Evolutionary conservation across 2,113 vertebrate genomes (phyloP).

Genomic region (Podiceps cristatus): DNA sequence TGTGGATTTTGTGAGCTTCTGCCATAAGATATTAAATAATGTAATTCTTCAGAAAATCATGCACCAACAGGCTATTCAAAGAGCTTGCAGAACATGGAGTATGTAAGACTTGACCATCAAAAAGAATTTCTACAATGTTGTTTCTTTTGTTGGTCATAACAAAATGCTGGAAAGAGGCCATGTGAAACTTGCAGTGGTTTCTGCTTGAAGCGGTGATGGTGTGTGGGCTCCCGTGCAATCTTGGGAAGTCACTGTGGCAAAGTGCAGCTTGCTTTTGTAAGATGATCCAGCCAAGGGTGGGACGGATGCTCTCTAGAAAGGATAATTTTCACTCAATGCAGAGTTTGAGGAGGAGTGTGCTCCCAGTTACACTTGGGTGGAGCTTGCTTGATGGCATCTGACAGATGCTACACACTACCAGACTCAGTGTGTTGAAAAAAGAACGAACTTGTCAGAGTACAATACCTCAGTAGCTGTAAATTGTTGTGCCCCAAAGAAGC

Average conservation of each 20-base stretch:
- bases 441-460: not conserved
- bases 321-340: fast-evolving
- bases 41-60: not conserved
- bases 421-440: not conserved
- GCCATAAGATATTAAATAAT: not conserved
- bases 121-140: not conserved
- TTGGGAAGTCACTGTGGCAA: not conserved
- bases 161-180: not conserved
- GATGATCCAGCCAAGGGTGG: not conserved
- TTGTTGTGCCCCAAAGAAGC: not conserved
- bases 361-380: too few species aligned
- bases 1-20: not conserved
- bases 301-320: not conserved
- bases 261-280: not conserved
- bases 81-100: not conserved
- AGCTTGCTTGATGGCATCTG: not conserved
- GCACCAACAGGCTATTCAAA: not conserved
- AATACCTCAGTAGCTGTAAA: fast-evolving
- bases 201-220: not conserved
- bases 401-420: fast-evolving
- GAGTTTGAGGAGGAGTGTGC: not conserved
- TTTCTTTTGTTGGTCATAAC: not conserved
- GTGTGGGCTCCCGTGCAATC: fast-evolving
- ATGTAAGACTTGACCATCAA: not conserved
- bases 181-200: fast-evolving